Conservation (phyloP, 2,888 invertebrate genomes). For the Orgyia antiqua region DNA sequence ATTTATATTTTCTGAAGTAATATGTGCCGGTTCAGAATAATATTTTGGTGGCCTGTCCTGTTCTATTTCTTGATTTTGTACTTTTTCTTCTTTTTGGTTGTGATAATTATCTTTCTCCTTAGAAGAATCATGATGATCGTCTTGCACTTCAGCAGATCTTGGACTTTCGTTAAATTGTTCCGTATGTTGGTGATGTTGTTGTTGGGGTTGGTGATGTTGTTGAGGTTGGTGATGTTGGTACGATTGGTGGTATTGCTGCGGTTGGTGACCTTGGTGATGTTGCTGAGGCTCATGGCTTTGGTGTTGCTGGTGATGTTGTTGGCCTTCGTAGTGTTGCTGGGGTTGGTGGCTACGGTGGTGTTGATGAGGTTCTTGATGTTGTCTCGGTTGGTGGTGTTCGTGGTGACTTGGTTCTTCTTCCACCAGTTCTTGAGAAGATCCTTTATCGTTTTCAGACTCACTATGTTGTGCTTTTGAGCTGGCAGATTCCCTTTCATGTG, state of each 20-base stretch:
- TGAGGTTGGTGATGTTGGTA: conserved; percentile 16
- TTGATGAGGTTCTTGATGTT: conserved; percentile 9
- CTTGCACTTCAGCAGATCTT: conserved; percentile 17
- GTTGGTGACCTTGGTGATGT: too few species aligned
- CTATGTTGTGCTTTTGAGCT: conserved; percentile 20
- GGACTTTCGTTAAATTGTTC: conserved; percentile 8
- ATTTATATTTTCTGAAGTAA: conserved; percentile 23
- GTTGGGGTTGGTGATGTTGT: conserved; percentile 8
- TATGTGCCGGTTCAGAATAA: conserved; percentile 24
- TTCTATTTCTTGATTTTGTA: conserved; percentile 8
- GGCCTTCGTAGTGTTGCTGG: too few species aligned
- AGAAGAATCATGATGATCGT: conserved; percentile 18
- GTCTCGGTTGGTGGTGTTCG: conserved; percentile 13
- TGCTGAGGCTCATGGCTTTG: conserved; percentile 9
- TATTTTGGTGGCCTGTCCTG: conserved; percentile 12
- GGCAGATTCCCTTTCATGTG: conserved; percentile 17
- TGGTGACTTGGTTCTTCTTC: conserved; percentile 21
- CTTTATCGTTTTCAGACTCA: conserved; percentile 15
- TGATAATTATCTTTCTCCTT: conserved; percentile 16
- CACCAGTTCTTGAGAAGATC: conserved; percentile 19
- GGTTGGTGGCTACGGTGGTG: too few species aligned
- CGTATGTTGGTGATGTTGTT: too few species aligned
- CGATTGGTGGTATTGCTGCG: too few species aligned
- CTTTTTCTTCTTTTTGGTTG: conserved; percentile 8
- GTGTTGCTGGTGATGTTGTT: conserved; percentile 15